Evolutionary conservation across 2,113 vertebrate genomes (phyloP).

Genomic region (Dipodomys stephensi): DNA sequence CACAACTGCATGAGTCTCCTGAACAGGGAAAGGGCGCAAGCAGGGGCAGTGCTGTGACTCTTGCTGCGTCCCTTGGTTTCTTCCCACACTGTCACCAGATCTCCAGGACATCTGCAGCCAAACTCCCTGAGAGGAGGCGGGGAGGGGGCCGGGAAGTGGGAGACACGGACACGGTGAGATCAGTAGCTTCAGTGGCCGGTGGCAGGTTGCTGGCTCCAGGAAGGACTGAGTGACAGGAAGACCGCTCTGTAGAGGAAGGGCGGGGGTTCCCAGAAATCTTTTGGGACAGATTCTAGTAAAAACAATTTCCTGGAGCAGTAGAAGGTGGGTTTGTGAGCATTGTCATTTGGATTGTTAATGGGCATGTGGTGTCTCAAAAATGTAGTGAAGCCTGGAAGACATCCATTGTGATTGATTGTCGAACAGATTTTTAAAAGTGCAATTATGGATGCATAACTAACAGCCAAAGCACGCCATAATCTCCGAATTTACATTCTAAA

Average conservation of each 20-base stretch:
- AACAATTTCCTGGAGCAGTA: neutral
- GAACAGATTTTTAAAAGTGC: neutral
- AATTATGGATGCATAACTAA: neutral
- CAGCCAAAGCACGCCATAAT: neutral
- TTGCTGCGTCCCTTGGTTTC: neutral
- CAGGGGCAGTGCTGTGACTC: neutral
- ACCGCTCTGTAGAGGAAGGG: too few species aligned
- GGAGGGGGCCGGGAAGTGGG: neutral
- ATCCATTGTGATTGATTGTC: neutral
- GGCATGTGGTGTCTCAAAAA: slow-evolving; percentile 16
- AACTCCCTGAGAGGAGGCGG: neutral
- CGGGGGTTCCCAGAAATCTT: neutral
- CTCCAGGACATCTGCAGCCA: neutral
- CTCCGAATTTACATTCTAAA: neutral
- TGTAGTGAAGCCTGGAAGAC: neutral
- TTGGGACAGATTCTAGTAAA: neutral
- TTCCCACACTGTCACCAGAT: neutral
- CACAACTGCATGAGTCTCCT: neutral
- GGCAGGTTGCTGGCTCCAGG: neutral
- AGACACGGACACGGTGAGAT: neutral
- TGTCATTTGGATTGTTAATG: slow-evolving; percentile 35
- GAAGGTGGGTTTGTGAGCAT: neutral
- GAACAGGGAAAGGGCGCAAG: neutral
- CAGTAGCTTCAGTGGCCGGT: neutral
- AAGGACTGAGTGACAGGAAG: neutral